phyloP scores from a whole-genome alignment of 2,113 vertebrate species.

The Tautogolabrus adspersus region DNA sequence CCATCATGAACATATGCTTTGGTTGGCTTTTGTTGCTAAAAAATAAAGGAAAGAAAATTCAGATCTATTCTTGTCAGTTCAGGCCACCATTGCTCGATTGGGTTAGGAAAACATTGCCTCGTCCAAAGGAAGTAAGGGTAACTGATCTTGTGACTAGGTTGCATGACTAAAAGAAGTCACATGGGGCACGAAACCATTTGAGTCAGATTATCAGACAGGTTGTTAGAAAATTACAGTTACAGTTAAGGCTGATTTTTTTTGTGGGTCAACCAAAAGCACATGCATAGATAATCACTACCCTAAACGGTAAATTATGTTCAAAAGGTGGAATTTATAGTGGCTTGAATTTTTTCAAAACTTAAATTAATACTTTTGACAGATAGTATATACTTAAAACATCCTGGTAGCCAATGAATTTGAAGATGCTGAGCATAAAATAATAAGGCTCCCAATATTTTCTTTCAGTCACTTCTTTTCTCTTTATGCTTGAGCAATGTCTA shows the following conservation, averaged over 20 bases:
- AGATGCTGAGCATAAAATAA: too few species aligned
- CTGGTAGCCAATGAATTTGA: too few species aligned
- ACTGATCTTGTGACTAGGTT: neutral
- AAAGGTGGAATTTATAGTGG: too few species aligned
- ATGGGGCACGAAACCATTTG: neutral
- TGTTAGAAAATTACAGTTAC: neutral
- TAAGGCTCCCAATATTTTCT: too few species aligned
- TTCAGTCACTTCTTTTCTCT: too few species aligned
- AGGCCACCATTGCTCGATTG: neutral
- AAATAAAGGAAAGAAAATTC: neutral
- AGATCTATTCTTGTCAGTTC: conserved; percentile 1
- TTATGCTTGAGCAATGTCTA: too few species aligned
- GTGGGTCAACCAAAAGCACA: too few species aligned
- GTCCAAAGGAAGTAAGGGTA: neutral
- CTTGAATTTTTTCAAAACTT: too few species aligned
- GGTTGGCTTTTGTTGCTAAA: neutral
- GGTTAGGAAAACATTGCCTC: neutral
- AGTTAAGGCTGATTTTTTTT: neutral
- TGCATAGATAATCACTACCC: too few species aligned
- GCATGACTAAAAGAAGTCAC: neutral
- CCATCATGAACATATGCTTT: neutral
- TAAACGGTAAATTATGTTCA: too few species aligned
- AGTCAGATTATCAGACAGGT: neutral
- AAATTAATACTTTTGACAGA: too few species aligned
- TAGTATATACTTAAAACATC: too few species aligned